Evolutionary conservation across 2,113 vertebrate genomes (phyloP), one percentile per base, ranked within the genome.

Genomic region (Acanthisitta chloris): DNA sequence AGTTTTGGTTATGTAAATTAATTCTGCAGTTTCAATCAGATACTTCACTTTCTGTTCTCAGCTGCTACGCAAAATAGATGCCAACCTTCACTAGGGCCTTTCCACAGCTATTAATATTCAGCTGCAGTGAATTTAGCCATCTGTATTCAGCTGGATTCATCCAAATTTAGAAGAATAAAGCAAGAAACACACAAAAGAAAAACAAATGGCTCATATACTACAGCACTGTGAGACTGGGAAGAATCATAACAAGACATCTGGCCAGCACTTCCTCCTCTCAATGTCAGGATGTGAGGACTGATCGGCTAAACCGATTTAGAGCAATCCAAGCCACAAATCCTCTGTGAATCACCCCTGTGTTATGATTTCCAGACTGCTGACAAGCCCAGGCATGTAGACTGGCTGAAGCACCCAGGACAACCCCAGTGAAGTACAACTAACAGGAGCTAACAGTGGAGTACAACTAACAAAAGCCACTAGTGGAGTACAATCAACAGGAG

Each of bases 331-430:
- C 92, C 86, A 79, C 92, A 87, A 89, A 92, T 40, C 70, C 73
- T 52, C 76, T 14, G 21, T 95, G 98, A 97, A 88, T 97, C 96
- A 94, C 0, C 15, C 29, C 88, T 46, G 74, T 69, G 83, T 76
- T 74, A 73, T 14, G 80, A 58, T 58, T 80, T 17, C 54, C 64
- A 81, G 74, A 88, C 58, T 8, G 23, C 85, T 34, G 84, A 91
- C 92, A 96, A 95, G 97, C 81, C 94, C 64, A 61, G 96, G 69
- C 96, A 85, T 48, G 93, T 51, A 82, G 51, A 52, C 74, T 67
- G 88, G 88, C 92, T 81, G 88, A 42, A 81, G 57, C 65, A 84
- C 45, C 18, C 42, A 57, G 69, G 6, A 40, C 52, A 62, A 31
- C 13, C 52, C 26, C 83, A 76, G 77, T 19, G 49, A 46, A 64